Evolutionary conservation across 2,888 invertebrate species (phyloP).

Genomic region (Chrysotoxum bicinctum): DNA sequence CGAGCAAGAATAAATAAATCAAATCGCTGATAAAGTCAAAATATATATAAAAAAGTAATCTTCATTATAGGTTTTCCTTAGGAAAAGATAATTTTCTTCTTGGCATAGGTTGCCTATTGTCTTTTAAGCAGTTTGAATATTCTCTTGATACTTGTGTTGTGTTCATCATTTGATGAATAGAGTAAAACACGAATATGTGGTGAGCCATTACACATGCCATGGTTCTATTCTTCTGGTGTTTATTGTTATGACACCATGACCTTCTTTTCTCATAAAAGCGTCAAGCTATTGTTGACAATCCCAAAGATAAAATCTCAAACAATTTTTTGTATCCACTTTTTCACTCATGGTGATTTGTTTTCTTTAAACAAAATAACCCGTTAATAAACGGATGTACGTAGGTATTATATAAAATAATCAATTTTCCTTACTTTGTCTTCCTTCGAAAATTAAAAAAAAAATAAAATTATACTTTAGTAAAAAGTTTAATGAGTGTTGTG

Average conservation of each 20-base stretch:
- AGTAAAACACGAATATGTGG: constrained; percentile 16
- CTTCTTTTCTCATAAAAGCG: constrained; percentile 21
- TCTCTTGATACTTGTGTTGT: not conserved
- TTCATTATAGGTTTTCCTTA: not conserved
- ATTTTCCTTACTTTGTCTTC: constrained; percentile 45
- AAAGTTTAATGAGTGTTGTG: constrained; percentile 33
- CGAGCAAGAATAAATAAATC: not conserved
- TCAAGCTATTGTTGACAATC: constrained; percentile 36
- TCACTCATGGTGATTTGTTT: constrained; percentile 13
- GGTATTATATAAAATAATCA: constrained; percentile 35
- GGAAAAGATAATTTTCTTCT: constrained; percentile 15
- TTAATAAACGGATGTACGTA: not conserved
- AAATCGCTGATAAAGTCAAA: constrained; percentile 7
- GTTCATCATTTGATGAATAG: not conserved
- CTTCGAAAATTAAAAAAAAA: constrained; percentile 12
- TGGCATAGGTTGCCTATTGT: constrained; percentile 4
- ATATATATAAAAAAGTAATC: constrained; percentile 1
- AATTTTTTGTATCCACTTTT: not conserved
- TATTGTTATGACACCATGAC: constrained; percentile 41
- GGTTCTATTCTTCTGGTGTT: not conserved
- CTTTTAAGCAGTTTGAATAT: not conserved
- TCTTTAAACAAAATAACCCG: not conserved
- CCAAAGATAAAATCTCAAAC: constrained; percentile 50
- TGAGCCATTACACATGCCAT: constrained; percentile 3
- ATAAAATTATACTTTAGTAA: constrained; percentile 16